These are phyloP conservation scores for Denticeps clupeoides DNA, from an alignment of 2,797 vertebrate genomes.

Conservation along the genomic window DNA sequence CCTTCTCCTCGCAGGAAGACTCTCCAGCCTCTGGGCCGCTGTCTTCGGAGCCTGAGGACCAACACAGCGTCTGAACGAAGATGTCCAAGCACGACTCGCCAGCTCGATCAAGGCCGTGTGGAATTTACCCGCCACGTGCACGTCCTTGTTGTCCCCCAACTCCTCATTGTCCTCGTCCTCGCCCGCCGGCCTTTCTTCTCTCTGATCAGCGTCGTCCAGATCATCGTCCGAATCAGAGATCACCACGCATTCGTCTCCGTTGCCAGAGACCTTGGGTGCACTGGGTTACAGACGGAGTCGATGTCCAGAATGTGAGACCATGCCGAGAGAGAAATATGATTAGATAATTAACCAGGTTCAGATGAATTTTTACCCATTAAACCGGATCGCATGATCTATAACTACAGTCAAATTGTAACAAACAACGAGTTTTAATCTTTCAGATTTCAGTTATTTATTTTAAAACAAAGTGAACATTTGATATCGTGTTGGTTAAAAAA, in stretches of 20 bases:
- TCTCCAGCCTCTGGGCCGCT: conserved; percentile 52
- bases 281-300: no score
- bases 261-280: no score
- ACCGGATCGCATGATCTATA: no score
- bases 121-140: conserved; percentile 49
- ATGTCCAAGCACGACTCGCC: neutral
- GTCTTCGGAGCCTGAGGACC: conserved; percentile 51
- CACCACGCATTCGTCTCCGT: conserved; percentile 71
- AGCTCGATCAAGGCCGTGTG: neutral
- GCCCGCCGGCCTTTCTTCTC: conserved; percentile 32
- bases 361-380: no score
- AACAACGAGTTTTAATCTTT: no score
- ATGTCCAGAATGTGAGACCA: no score
- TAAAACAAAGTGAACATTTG: no score
- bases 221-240: conserved; percentile 73
- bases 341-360: no score
- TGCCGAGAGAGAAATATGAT: no score
- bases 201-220: conserved; percentile 38
- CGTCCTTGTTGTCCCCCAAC: conserved; percentile 39
- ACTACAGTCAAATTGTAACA: no score
- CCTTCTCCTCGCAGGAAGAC: conserved; percentile 35
- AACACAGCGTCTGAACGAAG: neutral
- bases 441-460: no score
- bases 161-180: conserved; percentile 39
- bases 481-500: no score